Evolutionary conservation across 2,888 invertebrate species (phyloP).

Genomic region (Leptinotarsa haldemani): DNA sequence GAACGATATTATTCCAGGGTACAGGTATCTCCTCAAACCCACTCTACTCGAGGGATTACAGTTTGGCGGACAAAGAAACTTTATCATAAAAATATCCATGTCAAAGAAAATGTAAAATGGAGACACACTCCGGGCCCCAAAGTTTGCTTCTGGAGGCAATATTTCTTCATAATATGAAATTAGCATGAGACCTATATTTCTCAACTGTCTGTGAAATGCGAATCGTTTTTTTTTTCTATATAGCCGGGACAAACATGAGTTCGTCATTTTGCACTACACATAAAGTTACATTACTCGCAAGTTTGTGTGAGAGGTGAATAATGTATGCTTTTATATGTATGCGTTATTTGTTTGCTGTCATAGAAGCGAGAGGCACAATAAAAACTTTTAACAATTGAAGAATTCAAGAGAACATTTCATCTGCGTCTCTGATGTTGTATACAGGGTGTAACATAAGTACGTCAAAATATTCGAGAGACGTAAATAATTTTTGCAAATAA

Average conservation of each 20-base stretch:
- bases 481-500: too few relatives aligned
- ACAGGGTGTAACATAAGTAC: too few relatives aligned
- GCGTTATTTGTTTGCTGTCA: not conserved
- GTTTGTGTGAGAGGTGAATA: not conserved
- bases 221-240: slow-evolving; percentile 12
- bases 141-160: slow-evolving; percentile 13
- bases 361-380: not conserved
- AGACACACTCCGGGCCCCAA: not conserved
- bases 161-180: slow-evolving; percentile 16
- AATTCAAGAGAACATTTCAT: not conserved
- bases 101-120: slow-evolving; percentile 21
- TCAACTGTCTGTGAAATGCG: slow-evolving; percentile 20
- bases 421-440: too few relatives aligned
- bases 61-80: slow-evolving; percentile 18
- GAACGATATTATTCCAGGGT: slow-evolving; percentile 12
- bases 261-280: slow-evolving; percentile 8
- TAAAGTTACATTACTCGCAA: slow-evolving; percentile 13
- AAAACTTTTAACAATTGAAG: not conserved
- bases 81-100: slow-evolving; percentile 20
- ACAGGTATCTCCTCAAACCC: slow-evolving; percentile 3
- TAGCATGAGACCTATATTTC: slow-evolving; percentile 19
- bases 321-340: not conserved
- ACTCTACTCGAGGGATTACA: slow-evolving; percentile 6
- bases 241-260: not conserved
- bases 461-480: too few relatives aligned